Evolutionary conservation across 1,140 invertebrate species (phyloP).

Genomic region (Drosophila insularis): DNA sequence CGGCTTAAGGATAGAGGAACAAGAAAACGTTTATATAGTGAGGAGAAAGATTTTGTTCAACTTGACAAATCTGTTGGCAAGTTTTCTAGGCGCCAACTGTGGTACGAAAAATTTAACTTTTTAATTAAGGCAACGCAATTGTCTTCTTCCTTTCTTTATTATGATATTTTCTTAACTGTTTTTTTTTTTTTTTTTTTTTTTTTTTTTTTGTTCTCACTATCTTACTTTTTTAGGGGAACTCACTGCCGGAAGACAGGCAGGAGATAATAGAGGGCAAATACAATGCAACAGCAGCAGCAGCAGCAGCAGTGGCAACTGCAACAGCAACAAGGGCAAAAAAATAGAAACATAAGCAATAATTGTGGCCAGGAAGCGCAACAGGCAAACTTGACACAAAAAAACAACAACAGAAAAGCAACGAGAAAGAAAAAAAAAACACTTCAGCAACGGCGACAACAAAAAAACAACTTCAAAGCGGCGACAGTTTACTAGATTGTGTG

Average conservation of each 20-base stretch:
- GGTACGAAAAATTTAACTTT: conserved; percentile 67
- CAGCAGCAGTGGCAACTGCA: conserved; percentile 17
- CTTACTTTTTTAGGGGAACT: not conserved
- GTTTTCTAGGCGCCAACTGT: conserved; percentile 50
- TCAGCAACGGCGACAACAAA: conserved; percentile 1
- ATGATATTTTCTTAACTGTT: conserved; percentile 36
- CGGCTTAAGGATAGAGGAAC: conserved; percentile 19
- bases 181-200: not conserved
- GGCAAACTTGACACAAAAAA: conserved; percentile 66
- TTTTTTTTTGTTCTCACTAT: not conserved
- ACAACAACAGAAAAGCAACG: conserved; percentile 20
- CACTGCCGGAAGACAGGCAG: conserved; percentile 31
- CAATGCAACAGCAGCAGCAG: conserved; percentile 12
- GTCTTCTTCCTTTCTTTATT: conserved; percentile 45
- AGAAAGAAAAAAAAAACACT: conserved; percentile 19
- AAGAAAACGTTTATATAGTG: not conserved
- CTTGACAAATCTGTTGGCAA: conserved; percentile 36
- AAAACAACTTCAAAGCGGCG: conserved; percentile 36
- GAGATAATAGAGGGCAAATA: conserved; percentile 39
- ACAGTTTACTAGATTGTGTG: conserved; percentile 33
- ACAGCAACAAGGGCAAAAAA: conserved; percentile 32
- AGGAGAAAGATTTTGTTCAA: conserved; percentile 3
- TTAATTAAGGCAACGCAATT: conserved; percentile 72
- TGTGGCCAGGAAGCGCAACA: conserved; percentile 54
- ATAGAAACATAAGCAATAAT: conserved; percentile 34